phyloP scores from a whole-genome alignment of 2,113 vertebrate genomes.

The Anhinga rufa region DNA sequence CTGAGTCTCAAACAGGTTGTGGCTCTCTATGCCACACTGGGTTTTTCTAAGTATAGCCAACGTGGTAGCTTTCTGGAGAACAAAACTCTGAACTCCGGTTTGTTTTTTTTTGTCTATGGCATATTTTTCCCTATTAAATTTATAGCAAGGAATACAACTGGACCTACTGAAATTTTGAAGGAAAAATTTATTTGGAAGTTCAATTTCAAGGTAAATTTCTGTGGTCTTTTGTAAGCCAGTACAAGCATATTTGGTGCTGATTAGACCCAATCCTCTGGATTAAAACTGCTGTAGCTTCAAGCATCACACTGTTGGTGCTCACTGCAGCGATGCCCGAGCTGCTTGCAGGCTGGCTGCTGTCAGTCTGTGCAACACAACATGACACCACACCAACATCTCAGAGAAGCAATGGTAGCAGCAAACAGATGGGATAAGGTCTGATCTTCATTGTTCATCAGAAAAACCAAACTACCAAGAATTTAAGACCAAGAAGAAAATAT shows the following conservation, averaged over 20 bases:
- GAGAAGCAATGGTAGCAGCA: neutral
- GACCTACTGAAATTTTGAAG: neutral
- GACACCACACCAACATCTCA: neutral
- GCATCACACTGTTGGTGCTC: neutral
- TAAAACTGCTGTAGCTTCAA: neutral
- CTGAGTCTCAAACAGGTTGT: neutral
- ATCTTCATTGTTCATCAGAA: neutral
- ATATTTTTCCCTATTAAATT: neutral
- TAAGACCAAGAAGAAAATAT: neutral
- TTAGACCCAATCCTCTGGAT: neutral
- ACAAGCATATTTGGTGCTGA: neutral
- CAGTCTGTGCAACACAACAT: neutral
- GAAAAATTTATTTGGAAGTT: neutral
- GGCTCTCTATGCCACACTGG: neutral
- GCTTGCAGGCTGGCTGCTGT: neutral
- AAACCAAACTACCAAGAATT: neutral
- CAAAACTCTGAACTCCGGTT: neutral
- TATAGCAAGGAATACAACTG: neutral
- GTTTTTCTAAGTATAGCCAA: neutral
- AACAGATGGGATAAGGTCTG: neutral
- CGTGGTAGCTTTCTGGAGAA: neutral
- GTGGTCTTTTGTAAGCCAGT: neutral
- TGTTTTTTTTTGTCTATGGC: neutral
- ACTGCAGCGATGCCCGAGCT: rapidly evolving
- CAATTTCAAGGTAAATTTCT: neutral